These are phyloP conservation scores for Neoniphon sammara DNA, from an alignment of 2,797 vertebrate genomes.

Conservation along the genomic window DNA sequence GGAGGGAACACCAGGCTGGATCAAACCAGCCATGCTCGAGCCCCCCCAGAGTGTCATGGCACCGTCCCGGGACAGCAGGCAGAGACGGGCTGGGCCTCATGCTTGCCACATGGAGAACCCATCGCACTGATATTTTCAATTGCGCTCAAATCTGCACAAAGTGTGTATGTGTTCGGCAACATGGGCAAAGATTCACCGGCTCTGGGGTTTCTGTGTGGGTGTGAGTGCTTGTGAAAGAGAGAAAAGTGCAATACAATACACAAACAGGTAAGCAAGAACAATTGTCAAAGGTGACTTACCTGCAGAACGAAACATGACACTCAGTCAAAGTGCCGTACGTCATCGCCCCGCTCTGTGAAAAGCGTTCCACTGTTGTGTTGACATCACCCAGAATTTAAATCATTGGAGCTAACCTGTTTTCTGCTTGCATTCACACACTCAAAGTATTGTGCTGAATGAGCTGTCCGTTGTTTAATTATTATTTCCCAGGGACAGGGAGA, in stretches of 20 bases:
- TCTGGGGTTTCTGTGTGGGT: neutral
- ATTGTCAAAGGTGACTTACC: constrained; percentile 49
- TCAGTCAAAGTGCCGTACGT: constrained; percentile 48
- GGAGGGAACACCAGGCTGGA: constrained; percentile 72
- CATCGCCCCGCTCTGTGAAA: constrained; percentile 58
- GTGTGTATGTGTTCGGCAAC: neutral
- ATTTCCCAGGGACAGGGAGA: constrained; percentile 72
- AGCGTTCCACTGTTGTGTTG: constrained; percentile 54
- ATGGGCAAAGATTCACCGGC: neutral
- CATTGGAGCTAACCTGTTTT: constrained; percentile 65
- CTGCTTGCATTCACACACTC: constrained; percentile 71
- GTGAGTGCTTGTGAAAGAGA: neutral
- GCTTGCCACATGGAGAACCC: constrained; percentile 56
- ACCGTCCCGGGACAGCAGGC: constrained; percentile 34
- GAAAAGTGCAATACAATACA: constrained; percentile 28
- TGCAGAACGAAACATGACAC: constrained; percentile 51
- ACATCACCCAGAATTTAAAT: constrained; percentile 60
- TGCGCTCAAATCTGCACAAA: constrained; percentile 9
- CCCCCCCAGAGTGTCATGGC: constrained; percentile 42
- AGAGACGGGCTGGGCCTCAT: constrained; percentile 48
- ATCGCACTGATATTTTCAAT: constrained; percentile 4
- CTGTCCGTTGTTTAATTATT: constrained; percentile 77
- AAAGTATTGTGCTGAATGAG: constrained; percentile 67
- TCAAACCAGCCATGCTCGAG: constrained; percentile 67
- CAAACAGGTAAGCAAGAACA: constrained; percentile 40